phyloP scores from a whole-genome alignment of 2,888 invertebrate species.

The Napeogenes sylphis region DNA sequence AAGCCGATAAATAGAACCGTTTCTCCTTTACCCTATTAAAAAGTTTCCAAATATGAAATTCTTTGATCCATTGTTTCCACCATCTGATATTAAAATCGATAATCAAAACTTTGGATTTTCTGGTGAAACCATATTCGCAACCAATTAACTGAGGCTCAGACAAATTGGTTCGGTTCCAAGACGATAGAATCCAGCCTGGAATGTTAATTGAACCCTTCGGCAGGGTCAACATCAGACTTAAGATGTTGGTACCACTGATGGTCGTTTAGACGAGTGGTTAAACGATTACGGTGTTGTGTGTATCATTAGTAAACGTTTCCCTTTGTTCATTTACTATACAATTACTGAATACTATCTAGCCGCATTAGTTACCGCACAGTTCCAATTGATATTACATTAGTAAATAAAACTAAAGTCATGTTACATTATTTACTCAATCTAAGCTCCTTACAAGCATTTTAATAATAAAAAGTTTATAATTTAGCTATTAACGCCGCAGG shows the following conservation, averaged over 20 bases:
- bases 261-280: slow-evolving; percentile 32
- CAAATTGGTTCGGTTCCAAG: slow-evolving; percentile 58
- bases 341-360: slow-evolving; percentile 9
- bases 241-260: slow-evolving; percentile 30
- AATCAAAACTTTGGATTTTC: slow-evolving; percentile 24
- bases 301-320: slow-evolving; percentile 35
- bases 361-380: neutral
- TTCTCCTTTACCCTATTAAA: slow-evolving; percentile 13
- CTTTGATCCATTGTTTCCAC: slow-evolving; percentile 16
- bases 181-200: slow-evolving; percentile 59
- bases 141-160: slow-evolving; percentile 61
- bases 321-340: slow-evolving; percentile 27
- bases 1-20: neutral
- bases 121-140: slow-evolving; percentile 67
- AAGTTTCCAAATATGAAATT: slow-evolving; percentile 18
- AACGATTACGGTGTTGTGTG: slow-evolving; percentile 36
- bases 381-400: neutral
- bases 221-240: slow-evolving; percentile 42
- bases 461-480: too few relatives aligned
- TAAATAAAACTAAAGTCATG: neutral
- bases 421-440: too few relatives aligned
- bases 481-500: too few relatives aligned
- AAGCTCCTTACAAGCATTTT: too few relatives aligned
- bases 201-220: slow-evolving; percentile 62
- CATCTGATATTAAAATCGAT: slow-evolving; percentile 19